These are phyloP conservation scores for Spodoptera littoralis DNA, from an alignment of 2,888 invertebrate genomes.

Conservation along the genomic window DNA sequence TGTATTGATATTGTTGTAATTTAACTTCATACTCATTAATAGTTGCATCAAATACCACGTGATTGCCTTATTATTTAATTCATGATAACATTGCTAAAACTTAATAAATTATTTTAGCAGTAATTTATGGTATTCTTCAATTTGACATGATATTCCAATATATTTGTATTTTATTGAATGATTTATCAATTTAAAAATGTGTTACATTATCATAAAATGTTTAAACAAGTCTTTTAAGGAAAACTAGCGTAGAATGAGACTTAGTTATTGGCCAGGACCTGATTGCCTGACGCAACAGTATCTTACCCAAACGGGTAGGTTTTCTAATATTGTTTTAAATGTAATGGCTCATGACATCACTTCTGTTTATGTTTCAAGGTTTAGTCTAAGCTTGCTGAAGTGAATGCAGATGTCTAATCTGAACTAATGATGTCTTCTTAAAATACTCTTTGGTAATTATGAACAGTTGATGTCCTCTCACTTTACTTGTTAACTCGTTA, in stretches of 20 bases:
- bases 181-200: too few relatives aligned
- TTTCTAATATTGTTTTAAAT: background rate
- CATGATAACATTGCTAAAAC: conserved; percentile 83
- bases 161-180: conserved; percentile 1
- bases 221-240: too few relatives aligned
- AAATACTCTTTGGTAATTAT: conserved; percentile 25
- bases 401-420: conserved; percentile 5
- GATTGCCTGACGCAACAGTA: too few relatives aligned
- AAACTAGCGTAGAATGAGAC: too few relatives aligned
- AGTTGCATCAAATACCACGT: conserved; percentile 85
- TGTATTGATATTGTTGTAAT: conserved; percentile 81
- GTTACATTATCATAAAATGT: too few relatives aligned
- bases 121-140: conserved; percentile 61
- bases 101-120: conserved; percentile 87
- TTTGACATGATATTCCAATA: conserved; percentile 6
- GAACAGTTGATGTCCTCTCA: conserved; percentile 39
- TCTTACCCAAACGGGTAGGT: too few relatives aligned
- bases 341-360: too few relatives aligned
- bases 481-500: conserved; percentile 41
- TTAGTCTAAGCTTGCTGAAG: conserved; percentile 5
- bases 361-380: too few relatives aligned
- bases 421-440: conserved; percentile 22
- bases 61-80: conserved; percentile 88
- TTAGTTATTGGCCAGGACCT: too few relatives aligned
- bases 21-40: conserved; percentile 79